Evolutionary conservation across 1,140 invertebrate genomes (phyloP), one percentile per base, ranked within the genome.

Genomic region (Halesus radiatus): DNA sequence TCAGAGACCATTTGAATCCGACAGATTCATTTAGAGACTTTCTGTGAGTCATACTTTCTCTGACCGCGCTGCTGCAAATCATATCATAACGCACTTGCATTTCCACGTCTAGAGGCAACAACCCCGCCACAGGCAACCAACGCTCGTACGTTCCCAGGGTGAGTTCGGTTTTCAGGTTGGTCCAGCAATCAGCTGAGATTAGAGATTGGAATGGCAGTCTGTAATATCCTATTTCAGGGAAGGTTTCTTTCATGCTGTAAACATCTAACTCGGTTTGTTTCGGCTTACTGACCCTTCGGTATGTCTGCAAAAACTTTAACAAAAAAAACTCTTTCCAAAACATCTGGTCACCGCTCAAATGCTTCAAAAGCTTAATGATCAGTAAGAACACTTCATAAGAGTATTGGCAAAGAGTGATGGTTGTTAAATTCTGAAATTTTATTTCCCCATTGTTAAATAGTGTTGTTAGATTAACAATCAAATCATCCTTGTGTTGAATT

Each of bases 51-150:
- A 90, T 90, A 10, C 88, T 90, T 85, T 89, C 88, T 83, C 88
- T 88, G 4, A 90, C 86, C 18, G 89, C 89, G 58, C 88, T 90
- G 81, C 89, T 89, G 77, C 89, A 89, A 81, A 90, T 88, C 88
- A 90, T 90, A 83, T 90, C 89, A 77, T 81, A 86, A 18, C 87
- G 87, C 16, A 85, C 88, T 80, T 90, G 89, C 76, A 86, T 80
- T 84, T 89, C 86, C 26, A 84, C 82, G 82, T 89, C 86, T 6
- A 89, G 84, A 20, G 85, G 85, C 53, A 90, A 82, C 73, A 89
- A 84, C 53, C 84, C 81, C 76, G 88, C 88, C n/a, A 87, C 84
- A 26, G 87, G 86, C 74, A 90, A 77, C 89, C 89, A 90, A 58
- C 83, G 84, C 84, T 88, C 87, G 79, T 90, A 90, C 32, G 88